Percentiles rank a stretch among this genome's conserved stretches.
These are phyloP conservation scores for Euclidia mi DNA, from an alignment of 2,888 invertebrate species.

Conservation along the genomic window DNA sequence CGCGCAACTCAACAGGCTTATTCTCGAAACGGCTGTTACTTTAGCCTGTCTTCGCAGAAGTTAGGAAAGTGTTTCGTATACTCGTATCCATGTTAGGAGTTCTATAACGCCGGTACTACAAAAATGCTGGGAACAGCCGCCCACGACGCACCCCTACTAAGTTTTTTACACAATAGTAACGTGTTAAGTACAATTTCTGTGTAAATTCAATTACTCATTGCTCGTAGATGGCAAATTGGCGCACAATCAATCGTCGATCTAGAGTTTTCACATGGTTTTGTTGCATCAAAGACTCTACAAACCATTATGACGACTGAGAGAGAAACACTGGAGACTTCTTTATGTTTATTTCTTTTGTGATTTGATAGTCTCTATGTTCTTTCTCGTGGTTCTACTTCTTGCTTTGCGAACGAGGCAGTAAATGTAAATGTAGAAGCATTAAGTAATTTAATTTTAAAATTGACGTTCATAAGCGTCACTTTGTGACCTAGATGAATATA, in stretches of 20 bases:
- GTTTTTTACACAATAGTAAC: conserved; percentile 70
- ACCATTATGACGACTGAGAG: conserved; percentile 40
- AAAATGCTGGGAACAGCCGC: background rate
- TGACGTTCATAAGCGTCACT: too few relatives aligned
- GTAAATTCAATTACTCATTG: conserved; percentile 71
- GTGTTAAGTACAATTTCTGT: conserved; percentile 73
- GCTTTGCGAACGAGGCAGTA: too few relatives aligned
- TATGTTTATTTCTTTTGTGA: background rate
- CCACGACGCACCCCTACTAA: conserved; percentile 48
- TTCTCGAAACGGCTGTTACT: too few relatives aligned
- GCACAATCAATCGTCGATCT: conserved; percentile 61
- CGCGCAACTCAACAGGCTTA: too few relatives aligned
- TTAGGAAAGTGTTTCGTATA: background rate
- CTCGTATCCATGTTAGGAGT: background rate
- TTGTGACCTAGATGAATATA: too few relatives aligned
- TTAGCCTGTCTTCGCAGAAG: conserved; percentile 8
- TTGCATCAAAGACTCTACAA: conserved; percentile 35
- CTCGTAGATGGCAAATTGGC: conserved; percentile 72
- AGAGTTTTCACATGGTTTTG: conserved; percentile 71
- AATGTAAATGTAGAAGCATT: too few relatives aligned
- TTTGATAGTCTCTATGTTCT: too few relatives aligned
- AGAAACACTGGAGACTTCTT: conserved; percentile 4
- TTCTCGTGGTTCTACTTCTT: too few relatives aligned
- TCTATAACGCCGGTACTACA: background rate
- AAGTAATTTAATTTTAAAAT: too few relatives aligned